phyloP scores from a whole-genome alignment of 2,797 vertebrate genomes.

The Lophius americanus region DNA sequence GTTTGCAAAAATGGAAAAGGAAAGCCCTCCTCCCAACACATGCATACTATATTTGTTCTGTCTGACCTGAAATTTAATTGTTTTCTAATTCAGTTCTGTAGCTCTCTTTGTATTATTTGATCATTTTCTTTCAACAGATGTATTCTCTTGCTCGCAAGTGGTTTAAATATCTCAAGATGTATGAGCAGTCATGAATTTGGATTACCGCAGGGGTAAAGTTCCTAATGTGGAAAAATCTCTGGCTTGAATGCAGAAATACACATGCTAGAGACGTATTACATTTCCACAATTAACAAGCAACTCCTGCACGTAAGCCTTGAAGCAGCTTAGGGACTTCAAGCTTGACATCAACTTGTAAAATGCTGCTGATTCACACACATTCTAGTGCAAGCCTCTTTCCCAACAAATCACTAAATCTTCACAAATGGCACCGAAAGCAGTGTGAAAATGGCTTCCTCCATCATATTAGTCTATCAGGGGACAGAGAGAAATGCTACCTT shows the following conservation, averaged over 20 bases:
- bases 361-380: constrained; percentile 81
- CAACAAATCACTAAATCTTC: constrained; percentile 74
- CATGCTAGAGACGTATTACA: constrained; percentile 4
- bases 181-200: constrained; percentile 27
- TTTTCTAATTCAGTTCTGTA: not conserved
- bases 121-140: not conserved
- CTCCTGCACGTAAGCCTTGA: constrained; percentile 30
- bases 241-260: not conserved
- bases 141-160: constrained; percentile 1
- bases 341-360: constrained; percentile 79
- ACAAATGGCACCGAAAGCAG: constrained; percentile 62
- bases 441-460: constrained; percentile 66
- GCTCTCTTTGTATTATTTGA: constrained; percentile 2
- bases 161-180: not conserved
- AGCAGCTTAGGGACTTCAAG: constrained; percentile 45
- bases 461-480: constrained; percentile 69
- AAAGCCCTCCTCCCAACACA: constrained; percentile 17
- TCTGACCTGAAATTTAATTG: not conserved
- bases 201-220: too few species aligned
- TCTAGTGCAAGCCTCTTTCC: constrained; percentile 77
- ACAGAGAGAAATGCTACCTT: constrained; percentile 72
- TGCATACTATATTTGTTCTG: constrained; percentile 9
- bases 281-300: constrained; percentile 43
- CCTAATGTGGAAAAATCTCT: not conserved
- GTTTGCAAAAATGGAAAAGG: constrained; percentile 9